phyloP scores from a whole-genome alignment of 2,888 invertebrate species.

The Drosophila falleni region DNA sequence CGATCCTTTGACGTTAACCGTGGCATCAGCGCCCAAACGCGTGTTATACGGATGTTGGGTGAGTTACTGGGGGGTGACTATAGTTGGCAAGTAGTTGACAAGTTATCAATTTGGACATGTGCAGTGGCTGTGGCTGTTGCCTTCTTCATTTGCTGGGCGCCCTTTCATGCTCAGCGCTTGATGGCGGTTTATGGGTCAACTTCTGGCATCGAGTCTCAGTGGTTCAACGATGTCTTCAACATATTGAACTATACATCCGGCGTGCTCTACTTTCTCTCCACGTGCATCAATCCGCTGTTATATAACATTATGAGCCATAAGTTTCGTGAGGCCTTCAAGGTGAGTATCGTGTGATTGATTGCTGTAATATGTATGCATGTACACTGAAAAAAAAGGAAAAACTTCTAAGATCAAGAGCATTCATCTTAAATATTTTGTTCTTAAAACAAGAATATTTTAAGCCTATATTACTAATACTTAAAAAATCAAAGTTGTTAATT shows the following conservation, averaged over 20 bases:
- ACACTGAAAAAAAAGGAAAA: too few relatives aligned
- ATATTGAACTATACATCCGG: slow-evolving; percentile 89
- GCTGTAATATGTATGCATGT: neutral
- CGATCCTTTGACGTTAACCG: slow-evolving; percentile 85
- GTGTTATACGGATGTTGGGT: slow-evolving; percentile 93
- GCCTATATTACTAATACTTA: too few relatives aligned
- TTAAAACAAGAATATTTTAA: too few relatives aligned
- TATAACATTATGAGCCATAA: slow-evolving; percentile 91
- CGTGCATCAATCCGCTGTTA: slow-evolving; percentile 89
- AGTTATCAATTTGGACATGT: slow-evolving; percentile 42
- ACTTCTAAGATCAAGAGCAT: too few relatives aligned
- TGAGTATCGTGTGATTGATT: slow-evolving; percentile 67
- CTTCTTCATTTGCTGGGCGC: slow-evolving; percentile 94
- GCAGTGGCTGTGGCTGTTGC: slow-evolving; percentile 94
- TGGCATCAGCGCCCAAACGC: slow-evolving; percentile 87
- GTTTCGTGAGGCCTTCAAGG: slow-evolving; percentile 90
- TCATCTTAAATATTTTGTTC: too few relatives aligned
- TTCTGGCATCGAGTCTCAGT: slow-evolving; percentile 73
- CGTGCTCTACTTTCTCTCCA: slow-evolving; percentile 89
- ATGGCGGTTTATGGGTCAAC: slow-evolving; percentile 90
- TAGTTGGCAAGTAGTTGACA: neutral
- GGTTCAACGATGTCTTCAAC: slow-evolving; percentile 87
- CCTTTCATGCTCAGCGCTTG: slow-evolving; percentile 96
- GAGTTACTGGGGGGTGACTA: slow-evolving; percentile 15
- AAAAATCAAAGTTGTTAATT: too few relatives aligned